These are phyloP conservation scores for Xenopus laevis DNA, from an alignment of 2,113 vertebrate genomes.

Conservation along the genomic window DNA sequence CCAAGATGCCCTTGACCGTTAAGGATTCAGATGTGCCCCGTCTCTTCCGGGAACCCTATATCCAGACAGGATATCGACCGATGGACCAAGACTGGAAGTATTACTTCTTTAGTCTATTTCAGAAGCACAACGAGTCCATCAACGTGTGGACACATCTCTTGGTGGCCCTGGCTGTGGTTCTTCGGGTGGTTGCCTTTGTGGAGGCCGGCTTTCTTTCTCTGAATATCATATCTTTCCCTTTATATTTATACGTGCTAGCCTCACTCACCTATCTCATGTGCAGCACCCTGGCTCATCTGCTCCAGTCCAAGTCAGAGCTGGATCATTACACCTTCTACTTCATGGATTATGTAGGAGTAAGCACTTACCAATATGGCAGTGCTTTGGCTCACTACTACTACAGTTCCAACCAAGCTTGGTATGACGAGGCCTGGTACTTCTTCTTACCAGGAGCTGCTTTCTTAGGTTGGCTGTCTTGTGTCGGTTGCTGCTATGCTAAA, in stretches of 20 bases:
- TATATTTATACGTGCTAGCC: conserved; percentile 76
- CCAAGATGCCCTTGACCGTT: conserved; percentile 74
- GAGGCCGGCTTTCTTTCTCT: conserved; percentile 58
- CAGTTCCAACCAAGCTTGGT: conserved; percentile 76
- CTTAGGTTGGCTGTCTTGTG: conserved; percentile 83
- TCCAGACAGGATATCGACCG: conserved; percentile 81
- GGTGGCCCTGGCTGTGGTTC: conserved; percentile 68
- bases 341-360: conserved; percentile 85
- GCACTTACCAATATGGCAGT: conserved; percentile 85
- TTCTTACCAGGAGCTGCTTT: conserved; percentile 80
- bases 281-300: conserved; percentile 84
- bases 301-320: conserved; percentile 85
- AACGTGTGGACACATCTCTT: conserved; percentile 92
- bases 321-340: conserved; percentile 90
- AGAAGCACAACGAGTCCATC: conserved; percentile 87
- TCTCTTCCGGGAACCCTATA: conserved; percentile 88
- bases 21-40: conserved; percentile 71
- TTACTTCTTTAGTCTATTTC: conserved; percentile 88
- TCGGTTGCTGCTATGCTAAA: conserved; percentile 85
- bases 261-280: conserved; percentile 76
- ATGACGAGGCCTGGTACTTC: conserved; percentile 69
- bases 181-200: conserved; percentile 74
- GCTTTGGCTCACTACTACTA: conserved; percentile 88
- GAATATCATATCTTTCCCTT: conserved; percentile 65
- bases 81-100: conserved; percentile 78